Evolutionary conservation across 2,797 vertebrate genomes (phyloP), one percentile per base, ranked within the genome.

Genomic region (Parauchenoglanis ngamensis): DNA sequence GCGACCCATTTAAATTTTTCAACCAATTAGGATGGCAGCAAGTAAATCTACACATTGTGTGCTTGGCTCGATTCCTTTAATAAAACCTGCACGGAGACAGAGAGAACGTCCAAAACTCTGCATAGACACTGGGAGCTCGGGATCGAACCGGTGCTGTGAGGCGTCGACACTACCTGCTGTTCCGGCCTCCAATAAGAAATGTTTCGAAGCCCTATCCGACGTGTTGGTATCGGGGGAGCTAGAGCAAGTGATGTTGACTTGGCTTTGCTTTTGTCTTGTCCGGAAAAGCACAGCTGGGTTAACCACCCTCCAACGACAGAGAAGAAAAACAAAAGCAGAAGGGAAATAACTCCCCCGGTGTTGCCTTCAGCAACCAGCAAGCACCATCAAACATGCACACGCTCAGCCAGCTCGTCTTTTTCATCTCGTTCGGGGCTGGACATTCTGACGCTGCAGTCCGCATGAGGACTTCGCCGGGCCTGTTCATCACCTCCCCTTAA

Each of bases 241-340:
- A 67, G 40, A 87, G 88, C 87, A 92, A 92, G 89, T 88, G 86
- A 90, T 63, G 78, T 72, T 83, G 79, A 89, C 85, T 73, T 54
- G 67, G 84, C 80, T 80, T 88, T 83, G 81, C 80, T 91, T 89
- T 87, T 77, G 84, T 86, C 68, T 83, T 35, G 59, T 77, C 88
- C 79, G 87, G 52, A 83, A 65, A 63, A 86, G 70, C 87, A 78
- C 90, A 89, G 90, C 85, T 90, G 87, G 86, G 88, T 90, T 88
- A 88, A 89, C 77, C 85, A 86, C 63, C 31, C 75, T 78, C 17
- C 35, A 52, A 63, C 19, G 81, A 86, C 31, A 90, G 79, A 89
- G 65, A 86, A 76, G 80, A 87, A 86, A 86, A 86, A 88, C 65
- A 61, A 87, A 85, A 84, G 15, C 49, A 88, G 86, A 70, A 85